These are phyloP conservation scores for Eidolon helvum DNA, from an alignment of 2,113 vertebrate genomes.

Conservation along the genomic window DNA sequence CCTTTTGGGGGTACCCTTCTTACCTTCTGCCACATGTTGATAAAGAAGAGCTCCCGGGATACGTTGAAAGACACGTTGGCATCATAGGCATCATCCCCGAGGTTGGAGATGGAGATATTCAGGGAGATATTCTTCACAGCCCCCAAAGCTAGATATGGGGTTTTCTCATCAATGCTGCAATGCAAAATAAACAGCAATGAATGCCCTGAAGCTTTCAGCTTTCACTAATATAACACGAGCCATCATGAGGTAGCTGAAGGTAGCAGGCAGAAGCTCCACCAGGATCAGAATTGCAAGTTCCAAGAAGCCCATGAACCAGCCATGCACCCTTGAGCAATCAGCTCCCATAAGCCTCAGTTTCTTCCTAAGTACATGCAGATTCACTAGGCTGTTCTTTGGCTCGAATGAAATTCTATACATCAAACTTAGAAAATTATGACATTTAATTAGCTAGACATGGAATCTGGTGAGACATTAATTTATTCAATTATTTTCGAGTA, in stretches of 20 bases:
- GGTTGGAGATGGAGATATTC: conserved; percentile 94
- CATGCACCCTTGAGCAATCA: background rate
- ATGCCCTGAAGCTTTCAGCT: background rate
- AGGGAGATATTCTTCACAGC: conserved; percentile 96
- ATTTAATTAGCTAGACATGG: background rate
- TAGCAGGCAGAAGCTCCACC: background rate
- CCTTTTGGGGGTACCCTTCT: conserved; percentile 38
- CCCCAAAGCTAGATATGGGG: conserved; percentile 92
- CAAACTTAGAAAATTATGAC: background rate
- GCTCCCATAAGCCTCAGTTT: background rate
- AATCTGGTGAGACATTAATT: background rate
- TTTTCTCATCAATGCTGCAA: conserved; percentile 84
- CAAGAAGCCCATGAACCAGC: background rate
- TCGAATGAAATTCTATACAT: background rate
- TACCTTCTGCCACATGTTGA: conserved; percentile 99
- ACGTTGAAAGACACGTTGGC: conserved; percentile 98
- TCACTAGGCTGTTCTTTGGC: background rate
- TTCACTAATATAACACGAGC: background rate
- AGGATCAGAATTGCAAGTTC: background rate
- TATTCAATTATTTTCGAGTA: background rate
- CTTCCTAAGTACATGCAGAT: background rate
- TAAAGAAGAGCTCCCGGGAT: conserved; percentile 96
- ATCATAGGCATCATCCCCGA: conserved; percentile 96
- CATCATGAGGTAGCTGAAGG: background rate
- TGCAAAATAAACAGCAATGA: conserved; percentile 64